Evolutionary conservation across 2,113 vertebrate species (phyloP).

Genomic region (Ptilonorhynchus violaceus): DNA sequence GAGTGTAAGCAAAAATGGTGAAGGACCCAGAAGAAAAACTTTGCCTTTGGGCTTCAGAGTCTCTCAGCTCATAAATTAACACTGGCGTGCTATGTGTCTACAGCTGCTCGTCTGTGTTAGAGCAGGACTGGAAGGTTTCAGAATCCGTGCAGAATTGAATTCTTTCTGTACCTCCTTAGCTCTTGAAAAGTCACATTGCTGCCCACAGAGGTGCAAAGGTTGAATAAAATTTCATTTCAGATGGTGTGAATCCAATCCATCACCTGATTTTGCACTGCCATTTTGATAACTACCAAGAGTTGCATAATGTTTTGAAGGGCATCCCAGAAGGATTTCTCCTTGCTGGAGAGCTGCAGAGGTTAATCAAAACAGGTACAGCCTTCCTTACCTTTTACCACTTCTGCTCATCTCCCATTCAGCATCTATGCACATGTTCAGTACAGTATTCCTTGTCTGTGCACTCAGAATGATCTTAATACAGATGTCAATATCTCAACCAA

Average conservation of each 20-base stretch:
- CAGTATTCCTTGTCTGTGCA: background rate
- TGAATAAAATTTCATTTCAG: background rate
- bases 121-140: background rate
- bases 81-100: accelerated
- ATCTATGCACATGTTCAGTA: background rate
- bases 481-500: background rate
- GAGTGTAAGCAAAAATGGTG: background rate
- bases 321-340: background rate
- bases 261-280: background rate
- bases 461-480: background rate
- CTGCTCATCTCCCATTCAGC: background rate
- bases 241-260: background rate
- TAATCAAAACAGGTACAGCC: background rate
- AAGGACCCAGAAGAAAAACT: background rate
- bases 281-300: background rate
- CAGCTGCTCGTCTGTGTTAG: background rate
- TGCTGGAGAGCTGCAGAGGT: background rate
- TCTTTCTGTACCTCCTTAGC: background rate
- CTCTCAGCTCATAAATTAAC: background rate
- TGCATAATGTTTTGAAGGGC: background rate
- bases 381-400: background rate
- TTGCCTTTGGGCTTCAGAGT: background rate
- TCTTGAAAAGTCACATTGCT: background rate
- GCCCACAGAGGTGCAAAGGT: background rate
- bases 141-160: background rate